A percentile compares a stretch with the other conserved stretches of the same genome.
Conservation (phyloP, 2,797 vertebrate genomes). For the Syncerus caffer region DNA sequence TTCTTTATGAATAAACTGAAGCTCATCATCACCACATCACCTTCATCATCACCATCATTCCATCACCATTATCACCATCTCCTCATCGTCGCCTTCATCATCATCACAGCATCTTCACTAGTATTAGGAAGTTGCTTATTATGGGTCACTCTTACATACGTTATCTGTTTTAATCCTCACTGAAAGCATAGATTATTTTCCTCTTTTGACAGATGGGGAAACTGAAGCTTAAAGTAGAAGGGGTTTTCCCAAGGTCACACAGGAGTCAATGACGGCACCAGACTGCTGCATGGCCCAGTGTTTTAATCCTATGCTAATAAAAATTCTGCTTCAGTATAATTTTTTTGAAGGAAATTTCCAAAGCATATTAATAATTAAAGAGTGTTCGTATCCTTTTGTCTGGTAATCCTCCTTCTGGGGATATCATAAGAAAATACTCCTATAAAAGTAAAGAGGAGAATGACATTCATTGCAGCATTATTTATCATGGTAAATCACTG, state of each 20-base stretch:
- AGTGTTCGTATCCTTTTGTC: neutral
- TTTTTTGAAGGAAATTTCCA: neutral
- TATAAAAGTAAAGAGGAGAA: neutral
- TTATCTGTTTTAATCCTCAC: neutral
- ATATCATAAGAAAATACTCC: neutral
- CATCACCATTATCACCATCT: neutral
- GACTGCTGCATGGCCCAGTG: neutral
- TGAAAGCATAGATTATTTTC: neutral
- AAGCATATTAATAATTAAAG: neutral
- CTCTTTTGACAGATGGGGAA: neutral
- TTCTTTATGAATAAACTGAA: neutral
- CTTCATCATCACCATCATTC: too few species aligned
- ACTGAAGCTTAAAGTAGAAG: neutral
- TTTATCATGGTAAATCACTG: neutral
- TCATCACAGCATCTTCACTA: neutral
- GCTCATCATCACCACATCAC: neutral
- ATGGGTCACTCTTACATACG: neutral
- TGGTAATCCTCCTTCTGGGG: neutral
- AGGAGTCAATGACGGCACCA: neutral
- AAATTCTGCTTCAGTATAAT: neutral
- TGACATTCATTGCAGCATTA: neutral
- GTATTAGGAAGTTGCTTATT: neutral
- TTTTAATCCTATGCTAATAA: neutral
- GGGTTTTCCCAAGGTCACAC: neutral
- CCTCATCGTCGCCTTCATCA: rapidly evolving